These are phyloP conservation scores for Tangachromis dhanisi DNA, from an alignment of 2,113 vertebrate genomes.

Conservation along the genomic window DNA sequence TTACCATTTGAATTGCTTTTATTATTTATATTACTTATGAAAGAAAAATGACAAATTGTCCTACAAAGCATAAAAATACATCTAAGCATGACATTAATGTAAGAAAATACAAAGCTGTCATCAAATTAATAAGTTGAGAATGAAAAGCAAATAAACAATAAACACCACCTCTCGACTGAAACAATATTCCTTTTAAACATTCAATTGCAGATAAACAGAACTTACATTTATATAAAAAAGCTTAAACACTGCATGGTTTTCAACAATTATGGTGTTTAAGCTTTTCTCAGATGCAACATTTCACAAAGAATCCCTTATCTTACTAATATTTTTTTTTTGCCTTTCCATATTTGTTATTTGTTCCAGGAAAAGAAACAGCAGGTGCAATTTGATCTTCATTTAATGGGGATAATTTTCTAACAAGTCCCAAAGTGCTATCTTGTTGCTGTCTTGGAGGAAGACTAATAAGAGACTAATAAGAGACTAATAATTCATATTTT, in stretches of 20 bases:
- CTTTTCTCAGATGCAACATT: neutral
- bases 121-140: neutral
- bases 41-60: neutral
- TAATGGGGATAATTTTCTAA: neutral
- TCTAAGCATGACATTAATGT: neutral
- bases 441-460: neutral
- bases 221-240: neutral
- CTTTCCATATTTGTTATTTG: neutral
- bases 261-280: neutral
- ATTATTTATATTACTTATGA: neutral
- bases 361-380: neutral
- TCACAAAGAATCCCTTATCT: neutral
- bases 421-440: neutral
- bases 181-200: neutral
- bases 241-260: neutral
- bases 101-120: neutral
- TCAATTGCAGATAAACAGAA: neutral
- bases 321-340: neutral
- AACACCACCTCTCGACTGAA: neutral
- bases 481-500: neutral
- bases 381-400: neutral
- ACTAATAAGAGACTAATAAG: neutral
- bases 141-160: neutral
- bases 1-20: neutral
- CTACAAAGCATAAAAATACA: neutral